phyloP scores from a whole-genome alignment of 2,113 vertebrate genomes.

The Arothron firmamentum region DNA sequence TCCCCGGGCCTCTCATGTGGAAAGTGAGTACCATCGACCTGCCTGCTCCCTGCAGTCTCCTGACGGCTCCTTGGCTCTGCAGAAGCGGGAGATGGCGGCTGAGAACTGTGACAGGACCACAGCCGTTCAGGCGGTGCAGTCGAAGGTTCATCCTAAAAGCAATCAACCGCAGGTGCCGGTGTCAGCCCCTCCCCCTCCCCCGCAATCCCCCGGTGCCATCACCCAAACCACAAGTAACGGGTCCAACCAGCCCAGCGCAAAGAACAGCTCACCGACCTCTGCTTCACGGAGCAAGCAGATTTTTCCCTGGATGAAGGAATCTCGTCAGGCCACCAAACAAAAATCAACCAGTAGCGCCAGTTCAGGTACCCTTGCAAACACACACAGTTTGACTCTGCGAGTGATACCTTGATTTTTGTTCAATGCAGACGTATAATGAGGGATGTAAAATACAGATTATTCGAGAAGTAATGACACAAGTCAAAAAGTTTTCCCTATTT shows the following conservation, averaged over 20 bases:
- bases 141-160: conserved; percentile 77
- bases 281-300: conserved; percentile 88
- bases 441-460: too few relatives aligned
- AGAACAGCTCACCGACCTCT: conserved; percentile 81
- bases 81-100: conserved; percentile 86
- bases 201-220: conserved; percentile 81
- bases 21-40: conserved; percentile 93
- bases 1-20: conserved; percentile 86
- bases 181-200: conserved; percentile 68
- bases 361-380: conserved; percentile 82
- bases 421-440: not conserved
- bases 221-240: conserved; percentile 87
- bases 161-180: conserved; percentile 78
- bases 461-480: too few relatives aligned
- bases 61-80: conserved; percentile 80
- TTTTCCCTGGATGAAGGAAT: conserved; percentile 99
- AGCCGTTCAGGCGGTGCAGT: conserved; percentile 78
- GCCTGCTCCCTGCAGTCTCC: conserved; percentile 96
- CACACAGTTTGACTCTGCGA: not conserved
- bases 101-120: conserved; percentile 88
- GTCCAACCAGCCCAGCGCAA: conserved; percentile 80
- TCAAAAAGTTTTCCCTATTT: too few relatives aligned
- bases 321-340: conserved; percentile 96
- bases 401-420: not conserved
- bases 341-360: conserved; percentile 92